These are phyloP conservation scores for Pontoporia blainvillei DNA, from an alignment of 2,113 vertebrate species.

Conservation along the genomic window DNA sequence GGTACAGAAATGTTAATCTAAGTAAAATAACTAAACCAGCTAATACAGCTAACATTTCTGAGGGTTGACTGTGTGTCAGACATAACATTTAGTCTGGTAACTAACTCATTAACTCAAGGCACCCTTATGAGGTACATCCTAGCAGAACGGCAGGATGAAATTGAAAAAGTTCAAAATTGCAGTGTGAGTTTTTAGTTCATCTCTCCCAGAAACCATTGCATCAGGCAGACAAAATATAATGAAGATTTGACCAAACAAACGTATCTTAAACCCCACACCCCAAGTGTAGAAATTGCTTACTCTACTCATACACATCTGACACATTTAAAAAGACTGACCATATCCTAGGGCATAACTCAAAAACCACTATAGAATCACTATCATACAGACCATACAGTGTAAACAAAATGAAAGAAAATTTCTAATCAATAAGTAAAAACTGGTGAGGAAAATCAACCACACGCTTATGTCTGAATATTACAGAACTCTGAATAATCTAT, in stretches of 20 bases:
- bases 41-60: background rate
- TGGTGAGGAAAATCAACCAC: background rate
- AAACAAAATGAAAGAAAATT: background rate
- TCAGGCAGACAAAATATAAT: background rate
- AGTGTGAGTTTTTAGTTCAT: background rate
- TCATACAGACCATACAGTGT: background rate
- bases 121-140: background rate
- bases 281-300: background rate
- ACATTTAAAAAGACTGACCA: background rate
- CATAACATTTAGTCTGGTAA: background rate
- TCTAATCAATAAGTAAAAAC: background rate
- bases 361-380: background rate
- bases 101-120: background rate
- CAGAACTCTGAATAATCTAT: background rate
- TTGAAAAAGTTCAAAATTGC: background rate
- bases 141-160: background rate
- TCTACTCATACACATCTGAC: background rate
- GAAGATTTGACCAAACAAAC: background rate
- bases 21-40: background rate
- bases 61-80: background rate
- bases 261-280: background rate
- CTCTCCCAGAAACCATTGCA: background rate
- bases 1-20: background rate
- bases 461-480: background rate
- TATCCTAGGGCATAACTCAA: background rate